Evolutionary conservation across 2,797 vertebrate genomes (phyloP), one percentile per base, ranked within the genome.

Genomic region (Pterois miles): DNA sequence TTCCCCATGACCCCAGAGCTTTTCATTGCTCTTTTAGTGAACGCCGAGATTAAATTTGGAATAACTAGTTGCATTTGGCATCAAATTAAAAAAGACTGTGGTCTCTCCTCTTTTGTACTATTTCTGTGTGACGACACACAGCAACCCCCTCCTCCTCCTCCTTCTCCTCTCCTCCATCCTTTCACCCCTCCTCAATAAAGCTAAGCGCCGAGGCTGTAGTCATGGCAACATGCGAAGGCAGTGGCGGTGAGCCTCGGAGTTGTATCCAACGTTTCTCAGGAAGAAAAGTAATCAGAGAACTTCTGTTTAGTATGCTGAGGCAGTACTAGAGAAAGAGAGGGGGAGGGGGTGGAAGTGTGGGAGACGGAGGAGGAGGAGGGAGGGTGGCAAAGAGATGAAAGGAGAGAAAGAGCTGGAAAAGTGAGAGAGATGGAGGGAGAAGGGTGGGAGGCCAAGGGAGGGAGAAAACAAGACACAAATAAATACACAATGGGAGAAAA

Each of bases 241-340:
- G 93, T 23, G 77, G 85, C 73, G 91, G 89, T 89, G 92, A 91
- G 92, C 89, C 88, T 80, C 80, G 1, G 92, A 87, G 91, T 93
- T 91, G 88, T 90, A 92, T 93, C 87, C 93, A 90, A 76, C 89
- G 83, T 93, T 95, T 95, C 92, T 78, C 83, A 87, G 89, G 92
- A 89, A 93, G 91, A 95, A 95, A 96, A 97, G 95, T 97, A 96
- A 96, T 97, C 97, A 96, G 94, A 94, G 90, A 91, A 89, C 92
- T 93, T 91, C 90, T 94, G 96, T 97, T 94, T 98, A 97, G 96
- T 96, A 98, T 97, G 95, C 97, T 90, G 87, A 88, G 66, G 94
- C 92, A 86, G 91, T 78, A 84, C 81, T 46, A 65, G 84, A 78
- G 78, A 59, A 72, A 71, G 65, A 78, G 74, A 79, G 75, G 56